Evolutionary conservation across 2,888 invertebrate genomes (phyloP), one percentile per base, ranked within the genome.

Genomic region (Chironomus tentans): DNA sequence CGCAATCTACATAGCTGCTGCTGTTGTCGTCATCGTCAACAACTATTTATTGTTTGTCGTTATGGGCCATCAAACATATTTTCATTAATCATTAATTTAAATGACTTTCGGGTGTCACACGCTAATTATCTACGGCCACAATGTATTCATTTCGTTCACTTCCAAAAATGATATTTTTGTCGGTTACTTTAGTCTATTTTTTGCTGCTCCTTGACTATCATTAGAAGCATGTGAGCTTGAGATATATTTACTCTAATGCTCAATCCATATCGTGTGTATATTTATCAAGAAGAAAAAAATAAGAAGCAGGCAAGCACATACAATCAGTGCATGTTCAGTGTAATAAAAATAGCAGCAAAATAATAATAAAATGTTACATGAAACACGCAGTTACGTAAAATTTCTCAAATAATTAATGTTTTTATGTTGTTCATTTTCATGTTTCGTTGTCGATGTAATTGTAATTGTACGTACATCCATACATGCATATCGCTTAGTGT

Each of bases 331-430:
- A 62, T 28, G 72, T 38, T 61, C 56, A 24, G 71, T 71, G 61
- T 72, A 72, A 71, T 71, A 56, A 61, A 62, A 72, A 62, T 62
- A 72, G 28, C 61, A 28, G 56, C 56, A 56, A 62, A 72, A 62
- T 38, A 71, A 28, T 71, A 48, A 56, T 48, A 46, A 72, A 72
- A 72, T 46, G 62, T 73, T 62, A 73, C 74, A 65, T 46, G 65
- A 65, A 62, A 38, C 74, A 68, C 62, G 62, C 68, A 48, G 48
- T 74, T 74, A 74, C 68, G 74, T 74, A 74, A 74, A 18, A 47
- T 74, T 46, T 68, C 65, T 74, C 74, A 46, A 74, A 74, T 74
- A 65, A 73, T 65, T 73, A 73, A 73, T 62, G 73, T 73, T 73
- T 68, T 62, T 65, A 65, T 65, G 65, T 65, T 73, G 72, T 47